Percentiles rank a stretch among this genome's conserved stretches.
Conservation (phyloP, 2,797 vertebrate species). For the Morus bassanus region DNA sequence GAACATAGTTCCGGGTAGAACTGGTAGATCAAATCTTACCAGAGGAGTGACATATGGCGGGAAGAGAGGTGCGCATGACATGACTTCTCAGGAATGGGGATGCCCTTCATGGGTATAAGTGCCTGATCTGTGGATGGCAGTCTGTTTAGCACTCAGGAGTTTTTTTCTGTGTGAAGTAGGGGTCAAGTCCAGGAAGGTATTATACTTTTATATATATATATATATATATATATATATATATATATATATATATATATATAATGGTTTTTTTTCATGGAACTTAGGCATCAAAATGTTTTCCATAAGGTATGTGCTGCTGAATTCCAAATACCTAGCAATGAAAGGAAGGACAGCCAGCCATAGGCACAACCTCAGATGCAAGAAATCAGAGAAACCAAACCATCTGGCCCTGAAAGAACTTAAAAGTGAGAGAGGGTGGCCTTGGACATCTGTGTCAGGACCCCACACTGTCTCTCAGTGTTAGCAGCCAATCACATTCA, state of each 20-base stretch:
- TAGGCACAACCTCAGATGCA: not conserved
- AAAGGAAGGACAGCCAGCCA: not conserved
- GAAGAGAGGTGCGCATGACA: not conserved
- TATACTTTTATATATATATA: not conserved
- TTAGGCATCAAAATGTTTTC: not conserved
- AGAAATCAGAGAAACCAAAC: not conserved
- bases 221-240: too few species aligned
- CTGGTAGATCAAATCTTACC: not conserved
- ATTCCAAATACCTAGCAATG: not conserved
- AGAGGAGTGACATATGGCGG: not conserved
- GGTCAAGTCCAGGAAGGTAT: not conserved
- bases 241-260: too few species aligned
- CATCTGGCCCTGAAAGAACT: not conserved
- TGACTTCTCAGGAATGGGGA: not conserved
- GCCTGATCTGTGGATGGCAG: not conserved
- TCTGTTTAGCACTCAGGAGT: not conserved
- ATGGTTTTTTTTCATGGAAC: fast-evolving
- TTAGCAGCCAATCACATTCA: not conserved
- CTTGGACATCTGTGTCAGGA: not conserved
- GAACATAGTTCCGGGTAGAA: not conserved
- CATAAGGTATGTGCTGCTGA: not conserved
- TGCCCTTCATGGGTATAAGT: not conserved
- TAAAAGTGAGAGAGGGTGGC: not conserved
- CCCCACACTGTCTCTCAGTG: not conserved
- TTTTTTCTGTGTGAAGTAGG: not conserved